phyloP scores from a whole-genome alignment of 2,888 invertebrate species.

The Cremastinae sp. region DNA sequence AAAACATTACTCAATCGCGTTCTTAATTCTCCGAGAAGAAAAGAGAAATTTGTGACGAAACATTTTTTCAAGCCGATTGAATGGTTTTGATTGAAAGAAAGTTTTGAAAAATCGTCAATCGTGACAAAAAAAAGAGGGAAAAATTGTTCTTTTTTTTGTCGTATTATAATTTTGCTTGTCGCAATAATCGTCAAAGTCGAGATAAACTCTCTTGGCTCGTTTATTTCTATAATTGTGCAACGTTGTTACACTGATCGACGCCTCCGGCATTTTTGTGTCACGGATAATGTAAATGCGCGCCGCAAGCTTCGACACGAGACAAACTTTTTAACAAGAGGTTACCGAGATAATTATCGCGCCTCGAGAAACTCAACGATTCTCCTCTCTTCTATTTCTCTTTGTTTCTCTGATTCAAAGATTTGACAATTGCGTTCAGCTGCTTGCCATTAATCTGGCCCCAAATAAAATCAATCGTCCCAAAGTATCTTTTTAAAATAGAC shows the following conservation, averaged over 20 bases:
- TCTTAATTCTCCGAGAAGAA: background rate
- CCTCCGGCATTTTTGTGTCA: conserved; percentile 31
- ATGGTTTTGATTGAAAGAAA: background rate
- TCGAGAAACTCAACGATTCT: conserved; percentile 25
- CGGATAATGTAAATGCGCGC: conserved; percentile 5
- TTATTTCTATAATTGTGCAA: conserved; percentile 19
- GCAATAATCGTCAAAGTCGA: background rate
- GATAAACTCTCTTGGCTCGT: background rate
- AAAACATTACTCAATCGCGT: background rate
- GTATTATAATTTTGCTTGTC: background rate
- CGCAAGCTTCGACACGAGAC: conserved; percentile 17
- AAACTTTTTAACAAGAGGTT: conserved; percentile 25
- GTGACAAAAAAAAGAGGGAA: background rate
- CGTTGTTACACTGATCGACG: conserved; percentile 8
- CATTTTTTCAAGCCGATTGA: conserved; percentile 14
- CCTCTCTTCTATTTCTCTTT: conserved; percentile 1
- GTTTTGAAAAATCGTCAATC: background rate
- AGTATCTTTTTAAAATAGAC: no score
- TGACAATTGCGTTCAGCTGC: background rate
- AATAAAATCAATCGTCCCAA: no score
- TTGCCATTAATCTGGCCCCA: background rate
- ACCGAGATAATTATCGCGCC: conserved; percentile 41
- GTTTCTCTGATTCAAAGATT: background rate
- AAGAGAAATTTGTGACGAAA: conserved; percentile 7
- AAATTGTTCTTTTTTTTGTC: conserved; percentile 3